A percentile compares a stretch with the other conserved stretches of the same genome.
phyloP scores from a whole-genome alignment of 2,888 invertebrate genomes.

The Camponotus fellah region DNA sequence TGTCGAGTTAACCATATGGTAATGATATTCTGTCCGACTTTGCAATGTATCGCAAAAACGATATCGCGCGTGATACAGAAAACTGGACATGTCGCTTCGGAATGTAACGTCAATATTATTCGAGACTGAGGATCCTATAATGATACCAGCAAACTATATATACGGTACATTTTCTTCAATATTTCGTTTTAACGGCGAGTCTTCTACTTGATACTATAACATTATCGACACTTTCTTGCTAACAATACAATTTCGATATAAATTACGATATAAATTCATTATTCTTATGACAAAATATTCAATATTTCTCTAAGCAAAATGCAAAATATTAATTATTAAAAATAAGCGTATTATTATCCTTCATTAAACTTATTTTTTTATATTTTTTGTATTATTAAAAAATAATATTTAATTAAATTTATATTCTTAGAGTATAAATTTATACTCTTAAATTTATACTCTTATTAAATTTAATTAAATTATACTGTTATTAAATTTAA shows the following conservation, averaged over 20 bases:
- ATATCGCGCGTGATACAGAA: slow-evolving; percentile 57
- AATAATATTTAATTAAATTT: neutral
- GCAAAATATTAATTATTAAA: slow-evolving; percentile 10
- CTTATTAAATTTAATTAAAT: too few relatives aligned
- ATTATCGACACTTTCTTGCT: neutral
- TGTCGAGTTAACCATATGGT: slow-evolving; percentile 62
- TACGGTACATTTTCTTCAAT: neutral
- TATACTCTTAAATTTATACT: too few relatives aligned
- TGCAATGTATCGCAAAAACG: slow-evolving; percentile 61
- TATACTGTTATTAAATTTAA: neutral
- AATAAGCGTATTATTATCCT: neutral
- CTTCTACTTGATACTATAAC: neutral
- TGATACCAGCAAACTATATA: slow-evolving; percentile 1
- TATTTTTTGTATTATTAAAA: neutral
- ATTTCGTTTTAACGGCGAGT: neutral
- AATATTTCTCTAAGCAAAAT: neutral
- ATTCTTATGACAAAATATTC: slow-evolving; percentile 7
- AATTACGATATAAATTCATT: neutral
- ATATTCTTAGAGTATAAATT: too few relatives aligned
- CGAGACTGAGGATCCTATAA: slow-evolving; percentile 40
- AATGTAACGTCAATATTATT: slow-evolving; percentile 50
- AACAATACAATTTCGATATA: neutral
- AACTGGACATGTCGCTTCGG: slow-evolving; percentile 50
- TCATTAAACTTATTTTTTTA: neutral
- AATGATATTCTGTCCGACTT: slow-evolving; percentile 64